Evolutionary conservation across 2,888 invertebrate genomes (phyloP).

Genomic region (Saturnia pavonia): DNA sequence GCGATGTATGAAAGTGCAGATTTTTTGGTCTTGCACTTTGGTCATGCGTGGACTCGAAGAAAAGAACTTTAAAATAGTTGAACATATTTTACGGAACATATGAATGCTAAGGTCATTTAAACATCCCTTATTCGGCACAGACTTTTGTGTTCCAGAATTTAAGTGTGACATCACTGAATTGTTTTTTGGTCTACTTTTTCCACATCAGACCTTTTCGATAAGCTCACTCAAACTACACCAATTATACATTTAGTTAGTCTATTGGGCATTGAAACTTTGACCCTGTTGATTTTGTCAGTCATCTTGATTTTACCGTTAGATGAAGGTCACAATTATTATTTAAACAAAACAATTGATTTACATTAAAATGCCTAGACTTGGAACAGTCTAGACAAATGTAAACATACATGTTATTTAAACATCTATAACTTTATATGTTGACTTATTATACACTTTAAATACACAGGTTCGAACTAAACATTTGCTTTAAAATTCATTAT

Average conservation of each 20-base stretch:
- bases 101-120: too few relatives aligned
- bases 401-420: background rate
- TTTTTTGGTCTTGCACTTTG: too few relatives aligned
- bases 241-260: background rate
- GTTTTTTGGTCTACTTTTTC: too few relatives aligned
- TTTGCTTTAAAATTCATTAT: background rate
- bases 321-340: background rate
- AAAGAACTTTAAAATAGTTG: too few relatives aligned
- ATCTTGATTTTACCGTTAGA: background rate
- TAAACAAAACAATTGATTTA: background rate
- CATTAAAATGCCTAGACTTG: background rate
- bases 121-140: too few relatives aligned
- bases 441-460: background rate
- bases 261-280: background rate
- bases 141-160: too few relatives aligned
- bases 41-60: too few relatives aligned
- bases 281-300: background rate
- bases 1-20: too few relatives aligned
- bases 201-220: background rate
- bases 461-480: background rate
- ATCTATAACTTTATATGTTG: background rate
- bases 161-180: too few relatives aligned
- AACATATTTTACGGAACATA: too few relatives aligned
- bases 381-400: conserved; percentile 9
- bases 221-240: background rate